Conservation (phyloP, 2,113 vertebrate species). For the Excalfactoria chinensis region DNA sequence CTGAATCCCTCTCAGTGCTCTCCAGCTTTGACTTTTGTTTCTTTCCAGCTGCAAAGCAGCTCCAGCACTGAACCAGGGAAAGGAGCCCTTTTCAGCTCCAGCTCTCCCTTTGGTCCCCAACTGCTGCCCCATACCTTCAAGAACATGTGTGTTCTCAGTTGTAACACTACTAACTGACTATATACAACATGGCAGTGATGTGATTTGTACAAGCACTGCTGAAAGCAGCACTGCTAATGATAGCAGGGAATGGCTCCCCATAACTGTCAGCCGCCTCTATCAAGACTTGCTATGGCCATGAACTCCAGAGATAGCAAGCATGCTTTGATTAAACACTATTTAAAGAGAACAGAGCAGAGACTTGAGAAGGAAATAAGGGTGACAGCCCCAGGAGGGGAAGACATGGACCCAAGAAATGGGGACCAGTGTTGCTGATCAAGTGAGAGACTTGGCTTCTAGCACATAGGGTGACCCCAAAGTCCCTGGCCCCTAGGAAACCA, state of each 20-base stretch:
- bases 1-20: background rate
- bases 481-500: background rate
- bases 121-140: background rate
- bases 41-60: background rate
- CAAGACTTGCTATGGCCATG: background rate
- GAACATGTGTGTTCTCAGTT: background rate
- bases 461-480: accelerated
- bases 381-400: background rate
- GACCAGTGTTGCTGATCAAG: background rate
- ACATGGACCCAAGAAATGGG: background rate
- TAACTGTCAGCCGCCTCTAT: background rate
- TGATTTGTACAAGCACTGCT: background rate
- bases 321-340: background rate
- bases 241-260: background rate
- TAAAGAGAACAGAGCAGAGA: background rate
- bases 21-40: background rate
- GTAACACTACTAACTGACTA: background rate
- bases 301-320: background rate
- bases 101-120: background rate
- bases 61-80: background rate
- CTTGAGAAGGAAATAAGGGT: background rate
- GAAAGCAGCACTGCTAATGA: background rate
- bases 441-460: background rate
- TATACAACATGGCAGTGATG: accelerated
- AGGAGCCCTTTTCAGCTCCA: background rate